Evolutionary conservation across 37 sponge, comb jelly and placozoan genomes (phyloP), one percentile per base, ranked within the genome.

Genomic region (Spongia lamella): DNA sequence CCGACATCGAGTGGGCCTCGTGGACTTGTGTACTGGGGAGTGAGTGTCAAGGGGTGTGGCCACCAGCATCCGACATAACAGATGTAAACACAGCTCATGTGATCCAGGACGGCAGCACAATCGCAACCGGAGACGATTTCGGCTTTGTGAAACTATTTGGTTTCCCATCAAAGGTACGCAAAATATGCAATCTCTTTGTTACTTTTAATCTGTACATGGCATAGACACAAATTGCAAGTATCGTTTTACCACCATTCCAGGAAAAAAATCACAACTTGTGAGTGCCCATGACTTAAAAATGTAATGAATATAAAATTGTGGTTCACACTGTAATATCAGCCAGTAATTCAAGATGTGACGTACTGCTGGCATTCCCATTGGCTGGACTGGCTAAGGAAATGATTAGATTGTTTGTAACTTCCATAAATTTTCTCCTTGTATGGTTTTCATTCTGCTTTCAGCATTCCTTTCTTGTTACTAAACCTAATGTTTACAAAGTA

Each of bases 71-170:
- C 35, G 98, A 97, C 54, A 88, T 97, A 22, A 97, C 98, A 0
- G 98, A 97, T 49, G 88, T 97, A n/a, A 97, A 97, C 71, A 68
- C 98, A 27, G 81, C 93, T n/a, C 83, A 83, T 76, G 86, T 92
- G 74, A 82, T 88, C 58, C 80, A 63, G 58, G 87, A 91, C 52
- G 76, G 79, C 35, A 52, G 21, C 38, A 79, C 94, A 63, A 77
- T 97, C 62, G 94, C 98, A 7, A 97, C 98, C 31, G 98, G 95
- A 15, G 98, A 97, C 56, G 98, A 97, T 60, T 94, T 97, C 76
- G 98, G 98, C 21, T 94, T 75, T 61, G 98, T 97, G 31, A 94
- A 94, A 52, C 63, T 97, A 1, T 92, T 91, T 71, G 85, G 86
- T 26, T 94, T 80, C 63, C 98, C 98, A 31, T 88, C 91, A 19